Evolutionary conservation across 2,888 invertebrate species (phyloP).

Genomic region (Arctia plantaginis): DNA sequence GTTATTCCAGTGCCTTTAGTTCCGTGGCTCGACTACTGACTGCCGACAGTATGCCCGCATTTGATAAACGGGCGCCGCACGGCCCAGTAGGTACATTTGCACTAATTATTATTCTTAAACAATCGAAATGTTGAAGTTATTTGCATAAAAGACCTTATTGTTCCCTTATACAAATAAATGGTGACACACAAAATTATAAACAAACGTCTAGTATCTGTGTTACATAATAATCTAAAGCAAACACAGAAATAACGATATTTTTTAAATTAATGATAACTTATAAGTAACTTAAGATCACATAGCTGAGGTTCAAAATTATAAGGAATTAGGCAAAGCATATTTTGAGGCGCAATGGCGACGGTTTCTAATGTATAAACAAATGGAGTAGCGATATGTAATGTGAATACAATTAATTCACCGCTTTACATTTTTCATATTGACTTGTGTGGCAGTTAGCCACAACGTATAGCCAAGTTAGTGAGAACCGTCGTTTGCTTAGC

Average conservation of each 20-base stretch:
- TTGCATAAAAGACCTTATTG: neutral
- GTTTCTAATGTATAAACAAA: neutral
- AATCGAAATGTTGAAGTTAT: neutral
- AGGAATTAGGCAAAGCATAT: neutral
- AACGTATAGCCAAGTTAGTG: neutral
- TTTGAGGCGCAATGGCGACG: neutral
- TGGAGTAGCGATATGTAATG: neutral
- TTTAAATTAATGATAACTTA: neutral
- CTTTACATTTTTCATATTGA: neutral
- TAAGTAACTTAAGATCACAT: neutral
- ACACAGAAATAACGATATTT: neutral
- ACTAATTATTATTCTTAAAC: conserved; percentile 32
- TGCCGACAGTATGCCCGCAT: conserved; percentile 47
- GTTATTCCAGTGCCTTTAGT: conserved; percentile 41
- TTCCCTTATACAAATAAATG: neutral
- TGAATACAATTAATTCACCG: neutral
- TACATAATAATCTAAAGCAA: neutral
- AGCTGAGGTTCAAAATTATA: neutral
- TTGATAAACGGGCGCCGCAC: conserved; percentile 55
- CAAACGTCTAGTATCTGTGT: neutral
- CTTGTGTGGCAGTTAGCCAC: neutral
- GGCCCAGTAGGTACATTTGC: conserved; percentile 40
- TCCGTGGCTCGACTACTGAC: conserved; percentile 31
- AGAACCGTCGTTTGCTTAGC: neutral
- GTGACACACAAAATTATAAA: neutral